phyloP scores from a whole-genome alignment of 2,888 invertebrate genomes.

The Caenorhabditis parvicauda region DNA sequence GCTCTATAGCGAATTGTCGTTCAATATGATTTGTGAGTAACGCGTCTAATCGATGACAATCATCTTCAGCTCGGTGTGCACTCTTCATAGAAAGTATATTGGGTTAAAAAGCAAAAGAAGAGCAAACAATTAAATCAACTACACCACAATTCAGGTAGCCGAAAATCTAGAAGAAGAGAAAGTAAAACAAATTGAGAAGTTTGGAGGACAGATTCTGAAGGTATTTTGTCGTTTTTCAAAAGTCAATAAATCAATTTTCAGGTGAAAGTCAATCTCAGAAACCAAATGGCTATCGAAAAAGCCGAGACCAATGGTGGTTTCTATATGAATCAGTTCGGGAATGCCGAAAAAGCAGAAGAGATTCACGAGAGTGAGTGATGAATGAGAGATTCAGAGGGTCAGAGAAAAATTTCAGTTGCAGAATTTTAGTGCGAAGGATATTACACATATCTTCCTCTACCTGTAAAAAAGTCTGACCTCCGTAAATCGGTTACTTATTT shows the following conservation, averaged over 20 bases:
- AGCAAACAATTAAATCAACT: too few relatives aligned
- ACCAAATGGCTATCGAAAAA: conserved; percentile 24
- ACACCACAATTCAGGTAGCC: conserved; percentile 25
- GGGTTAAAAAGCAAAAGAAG: too few relatives aligned
- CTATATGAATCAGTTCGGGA: conserved; percentile 54
- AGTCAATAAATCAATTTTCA: conserved; percentile 2
- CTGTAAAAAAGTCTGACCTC: too few relatives aligned
- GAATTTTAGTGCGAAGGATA: not conserved
- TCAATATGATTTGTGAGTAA: too few relatives aligned
- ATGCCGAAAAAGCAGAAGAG: conserved; percentile 53
- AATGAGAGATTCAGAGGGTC: not conserved
- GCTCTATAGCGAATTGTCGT: too few relatives aligned
- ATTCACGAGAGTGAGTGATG: conserved; percentile 40
- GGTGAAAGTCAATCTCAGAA: conserved; percentile 19
- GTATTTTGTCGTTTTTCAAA: conserved; percentile 10
- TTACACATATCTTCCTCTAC: too few relatives aligned
- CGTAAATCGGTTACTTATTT: too few relatives aligned
- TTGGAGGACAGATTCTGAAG: conserved; percentile 44
- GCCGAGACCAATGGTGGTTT: conserved; percentile 43
- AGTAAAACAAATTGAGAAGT: conserved; percentile 41
- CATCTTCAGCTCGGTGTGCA: too few relatives aligned
- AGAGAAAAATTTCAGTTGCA: too few relatives aligned
- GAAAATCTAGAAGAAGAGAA: conserved; percentile 48
- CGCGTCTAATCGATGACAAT: too few relatives aligned
- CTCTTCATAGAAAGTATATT: too few relatives aligned